These are phyloP conservation scores for Polydrusus pterygomalis DNA, from an alignment of 2,888 invertebrate species.

Conservation along the genomic window DNA sequence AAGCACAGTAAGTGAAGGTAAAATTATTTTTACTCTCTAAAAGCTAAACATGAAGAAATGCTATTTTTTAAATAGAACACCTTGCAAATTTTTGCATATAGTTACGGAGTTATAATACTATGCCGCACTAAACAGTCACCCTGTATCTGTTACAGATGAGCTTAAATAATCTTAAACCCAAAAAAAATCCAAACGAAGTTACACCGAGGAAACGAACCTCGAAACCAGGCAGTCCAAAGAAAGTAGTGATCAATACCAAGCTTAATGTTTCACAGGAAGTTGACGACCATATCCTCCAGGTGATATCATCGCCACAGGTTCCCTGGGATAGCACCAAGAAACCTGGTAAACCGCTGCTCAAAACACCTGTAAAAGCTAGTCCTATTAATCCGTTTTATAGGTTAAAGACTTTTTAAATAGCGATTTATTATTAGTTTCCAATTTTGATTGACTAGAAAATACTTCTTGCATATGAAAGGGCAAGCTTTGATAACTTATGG, in stretches of 20 bases:
- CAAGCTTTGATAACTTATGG: too few relatives aligned
- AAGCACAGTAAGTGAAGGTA: too few relatives aligned
- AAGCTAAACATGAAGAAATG: too few relatives aligned
- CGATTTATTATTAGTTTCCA: not conserved
- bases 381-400: conserved; percentile 87
- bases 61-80: too few relatives aligned
- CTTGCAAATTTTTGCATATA: too few relatives aligned
- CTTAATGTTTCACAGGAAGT: conserved; percentile 83
- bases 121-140: too few relatives aligned
- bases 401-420: conserved; percentile 42
- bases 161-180: conserved; percentile 21
- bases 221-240: conserved; percentile 72
- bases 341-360: conserved; percentile 84
- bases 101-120: too few relatives aligned
- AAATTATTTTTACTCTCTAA: too few relatives aligned
- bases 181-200: conserved; percentile 17
- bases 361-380: conserved; percentile 77
- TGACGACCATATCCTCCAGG: conserved; percentile 82
- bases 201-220: conserved; percentile 44
- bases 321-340: conserved; percentile 83
- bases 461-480: too few relatives aligned
- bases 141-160: conserved; percentile 23
- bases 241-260: conserved; percentile 83
- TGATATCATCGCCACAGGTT: conserved; percentile 82
- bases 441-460: too few relatives aligned